These are phyloP conservation scores for Leptobrachium leishanense DNA, from an alignment of 2,113 vertebrate genomes.

Conservation along the genomic window DNA sequence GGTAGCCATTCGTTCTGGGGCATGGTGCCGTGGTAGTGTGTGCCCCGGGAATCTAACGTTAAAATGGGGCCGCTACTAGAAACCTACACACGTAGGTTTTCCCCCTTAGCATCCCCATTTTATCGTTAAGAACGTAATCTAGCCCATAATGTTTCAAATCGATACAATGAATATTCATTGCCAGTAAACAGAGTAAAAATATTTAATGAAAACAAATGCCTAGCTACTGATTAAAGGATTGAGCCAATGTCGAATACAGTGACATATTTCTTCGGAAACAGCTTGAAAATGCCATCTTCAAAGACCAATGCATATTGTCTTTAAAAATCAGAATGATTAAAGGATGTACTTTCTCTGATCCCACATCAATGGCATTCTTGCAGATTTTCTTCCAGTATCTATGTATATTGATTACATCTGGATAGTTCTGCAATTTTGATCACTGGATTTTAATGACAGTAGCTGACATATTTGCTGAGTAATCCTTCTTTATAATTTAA, in stretches of 20 bases:
- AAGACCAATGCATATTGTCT: slow-evolving; percentile 60
- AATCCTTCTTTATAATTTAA: background rate
- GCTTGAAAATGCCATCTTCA: slow-evolving; percentile 57
- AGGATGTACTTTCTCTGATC: slow-evolving; percentile 63
- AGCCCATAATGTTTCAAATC: background rate
- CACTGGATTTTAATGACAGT: slow-evolving; percentile 10
- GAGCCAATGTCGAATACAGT: slow-evolving; percentile 28
- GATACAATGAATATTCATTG: slow-evolving; percentile 42
- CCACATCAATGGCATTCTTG: slow-evolving; percentile 60
- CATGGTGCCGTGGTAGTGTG: too few species aligned
- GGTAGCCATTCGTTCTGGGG: too few species aligned
- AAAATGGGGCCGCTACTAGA: too few species aligned
- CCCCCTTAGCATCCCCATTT: too few species aligned
- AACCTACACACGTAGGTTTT: too few species aligned
- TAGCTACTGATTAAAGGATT: slow-evolving; percentile 18
- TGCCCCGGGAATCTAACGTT: too few species aligned
- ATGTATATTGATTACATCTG: slow-evolving; percentile 52
- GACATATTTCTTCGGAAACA: slow-evolving; percentile 48
- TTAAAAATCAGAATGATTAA: slow-evolving; percentile 69
- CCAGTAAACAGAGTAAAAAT: slow-evolving; percentile 12
- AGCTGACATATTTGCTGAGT: slow-evolving; percentile 1
- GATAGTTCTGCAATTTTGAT: slow-evolving; percentile 32
- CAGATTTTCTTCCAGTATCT: slow-evolving; percentile 57
- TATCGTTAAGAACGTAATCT: too few species aligned
- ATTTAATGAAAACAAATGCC: slow-evolving; percentile 40